Evolutionary conservation across 2,113 vertebrate species (phyloP), one percentile per base, ranked within the genome.

Genomic region (Cervus canadensis): DNA sequence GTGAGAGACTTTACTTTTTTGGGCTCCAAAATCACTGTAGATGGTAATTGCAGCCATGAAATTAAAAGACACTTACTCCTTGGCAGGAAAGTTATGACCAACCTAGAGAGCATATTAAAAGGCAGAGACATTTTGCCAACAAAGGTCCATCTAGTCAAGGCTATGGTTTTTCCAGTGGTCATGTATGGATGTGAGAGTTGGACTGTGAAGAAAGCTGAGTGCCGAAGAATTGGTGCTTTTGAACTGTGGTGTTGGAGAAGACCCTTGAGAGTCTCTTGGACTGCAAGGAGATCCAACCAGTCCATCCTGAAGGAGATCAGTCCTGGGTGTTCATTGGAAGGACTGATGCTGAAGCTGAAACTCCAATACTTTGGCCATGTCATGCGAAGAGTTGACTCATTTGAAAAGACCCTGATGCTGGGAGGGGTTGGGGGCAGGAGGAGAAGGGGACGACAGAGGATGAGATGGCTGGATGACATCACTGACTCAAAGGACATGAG

Each of bases 401-500:
- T 71, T 2, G 67, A 71, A 71, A 71, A 71, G 19, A 71, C n/a
- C 10, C 4, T 71, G 1, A 40, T 40, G 19, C 19, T 71, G n/a
- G n/a, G n/a, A 36, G 36, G 36, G n/a, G 40, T 40, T 71, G 19
- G 6, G n/a, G n/a, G n/a, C 67, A 71, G 36, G n/a, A 36, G n/a
- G 17, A 36, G 67, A 71, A 71, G 67, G 4, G n/a, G n/a, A 36
- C 5, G 0, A 40, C n/a, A 71, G 19, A 71, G 4, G 9, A 36
- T 71, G 2, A 3, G 19, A 71, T 23, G 67, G n/a, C 6, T 71
- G n/a, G 19, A 40, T 40, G 19, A 10, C n/a, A 40, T 71, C 10
- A 40, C n/a, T 0, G 0, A 40, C 19, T 40, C 67, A 23, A 40
- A 0, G 10, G n/a, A 71, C n/a, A 40, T 40, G 21, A 40, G n/a